Base-by-base conservation (phyloP, 2,113 vertebrate genomes). In the Poeciliopsis turrubarensis region DNA sequence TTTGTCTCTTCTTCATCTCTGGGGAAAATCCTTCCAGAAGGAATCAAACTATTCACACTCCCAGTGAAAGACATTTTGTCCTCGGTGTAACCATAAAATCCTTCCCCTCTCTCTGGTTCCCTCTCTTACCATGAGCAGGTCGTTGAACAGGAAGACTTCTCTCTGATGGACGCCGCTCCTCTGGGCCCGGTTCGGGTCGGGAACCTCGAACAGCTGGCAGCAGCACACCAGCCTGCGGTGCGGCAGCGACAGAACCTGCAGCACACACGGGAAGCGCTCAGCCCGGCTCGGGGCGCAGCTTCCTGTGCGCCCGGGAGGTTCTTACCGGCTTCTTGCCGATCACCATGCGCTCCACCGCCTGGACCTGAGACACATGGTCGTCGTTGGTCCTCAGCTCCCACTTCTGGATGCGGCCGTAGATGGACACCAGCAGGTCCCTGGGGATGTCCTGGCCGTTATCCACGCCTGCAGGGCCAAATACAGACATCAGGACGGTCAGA, bases 61-160 rank as follows among this genome's bases (percentile, higher is more conserved):
- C 41, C 15, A 4, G 41, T 17, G 15, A 47, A 47, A 47, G 4
- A 15, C 11, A 14, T 2, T 14, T 19, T 47, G 19, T 19, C 17
- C 44, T 47, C 17, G 5, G 44, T 19, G 44, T 7, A 47, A 44
- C 41, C 41, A 17, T 0, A 4, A 44, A 47, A 60, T 8, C 60
- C 26, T 60, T 27, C 60, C 10, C 57, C 34, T n/a, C 60, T 14
- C 8, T 6, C 5, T 27, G 25, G 60, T 26, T 47, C 44, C 26
- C 5, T 2, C 19, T 34, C 1, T 92, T 93, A 98, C 97, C 97
- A 98, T 96, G 57, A 99, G 93, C 54, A 99, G 95, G 93, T 99
- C 97, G 14, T 98, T 99, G 95, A 99, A 98, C 88, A 99, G 97
- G 94, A 99, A 99, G 79, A 98, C 97, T 87, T 99, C 97, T 60